Base-by-base conservation (phyloP, 1,140 invertebrate species). In the Drosophila paulistorum region DNA sequence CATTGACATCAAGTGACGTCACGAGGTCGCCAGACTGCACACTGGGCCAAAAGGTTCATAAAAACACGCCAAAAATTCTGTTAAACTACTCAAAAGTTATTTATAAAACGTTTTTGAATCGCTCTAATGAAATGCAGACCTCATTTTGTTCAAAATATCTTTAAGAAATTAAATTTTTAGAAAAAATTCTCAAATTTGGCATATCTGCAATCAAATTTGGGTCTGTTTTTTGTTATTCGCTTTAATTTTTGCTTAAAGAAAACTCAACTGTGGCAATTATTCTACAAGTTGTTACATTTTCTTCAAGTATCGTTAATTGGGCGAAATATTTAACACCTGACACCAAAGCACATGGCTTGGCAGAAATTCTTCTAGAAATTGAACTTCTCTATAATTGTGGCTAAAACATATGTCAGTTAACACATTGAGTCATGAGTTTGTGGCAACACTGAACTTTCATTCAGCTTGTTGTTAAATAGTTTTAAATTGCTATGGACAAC, bases 1-100 rank as follows among this genome's bases (percentile, higher is more conserved):
- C 74, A 77, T 77, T 77, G 74, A 77, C 74, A 77, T 74, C 74
- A 35, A 74, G 45, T 77, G 74, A 77, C 74, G 74, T 77, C 74
- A 79, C 75, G 45, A 73, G 59, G 66, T 61, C 63, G 71, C 61
- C 68, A 70, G 64, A 77, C 48, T 17, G 30, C 45, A 77, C n/a
- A 39, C 48, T 55, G 30, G 51, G 60, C 20, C 33, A 35, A 14
- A 30, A 63, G 51, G 48, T 59, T 59, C 13, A 20, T 5, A 20
- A 37, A 60, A 51, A 26, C 26, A 64, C 42, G 45, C 71, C 51
- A 71, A 45, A 65, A 67, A 77, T 77, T 65, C 65, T 87, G 74
- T 68, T 71, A 64, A 71, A 78, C 78, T 66, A 68, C 75, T 7
- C 30, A 30, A 30, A 30, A 30, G 30, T 7, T 7, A 30, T 7